Percentiles rank a stretch among this genome's conserved stretches.
phyloP scores from a whole-genome alignment of 1,140 invertebrate genomes.

The Galleria mellonella region DNA sequence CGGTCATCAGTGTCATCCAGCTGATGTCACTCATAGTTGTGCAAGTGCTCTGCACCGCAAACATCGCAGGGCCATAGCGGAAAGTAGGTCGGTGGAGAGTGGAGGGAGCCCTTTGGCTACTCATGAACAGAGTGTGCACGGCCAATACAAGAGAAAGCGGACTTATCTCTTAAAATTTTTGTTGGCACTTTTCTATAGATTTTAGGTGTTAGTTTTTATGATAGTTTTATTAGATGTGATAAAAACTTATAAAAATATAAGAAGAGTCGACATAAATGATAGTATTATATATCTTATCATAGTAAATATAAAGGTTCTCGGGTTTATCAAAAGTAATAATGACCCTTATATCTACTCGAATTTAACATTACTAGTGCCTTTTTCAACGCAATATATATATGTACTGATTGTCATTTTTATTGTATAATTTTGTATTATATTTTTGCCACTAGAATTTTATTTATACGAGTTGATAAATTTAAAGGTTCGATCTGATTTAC shows the following conservation, averaged over 20 bases:
- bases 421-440: too few relatives aligned
- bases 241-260: background rate
- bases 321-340: too few relatives aligned
- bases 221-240: background rate
- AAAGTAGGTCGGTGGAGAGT: conserved; percentile 55
- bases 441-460: too few relatives aligned
- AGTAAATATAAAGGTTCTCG: too few relatives aligned
- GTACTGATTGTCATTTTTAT: too few relatives aligned
- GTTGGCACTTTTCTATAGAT: conserved; percentile 12
- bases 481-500: too few relatives aligned
- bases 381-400: too few relatives aligned
- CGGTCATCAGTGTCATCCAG: conserved; percentile 46
- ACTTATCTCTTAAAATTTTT: conserved; percentile 51
- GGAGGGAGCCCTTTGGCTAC: conserved; percentile 64
- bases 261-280: too few relatives aligned
- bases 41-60: conserved; percentile 64
- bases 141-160: conserved; percentile 62
- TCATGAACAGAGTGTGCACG: conserved; percentile 49
- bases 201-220: background rate
- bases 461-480: too few relatives aligned
- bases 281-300: too few relatives aligned
- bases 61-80: conserved; percentile 58
- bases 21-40: conserved; percentile 61
- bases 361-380: too few relatives aligned
- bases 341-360: too few relatives aligned